Conservation (phyloP, 2,888 invertebrate species). For the Heliconius ethilla region DNA sequence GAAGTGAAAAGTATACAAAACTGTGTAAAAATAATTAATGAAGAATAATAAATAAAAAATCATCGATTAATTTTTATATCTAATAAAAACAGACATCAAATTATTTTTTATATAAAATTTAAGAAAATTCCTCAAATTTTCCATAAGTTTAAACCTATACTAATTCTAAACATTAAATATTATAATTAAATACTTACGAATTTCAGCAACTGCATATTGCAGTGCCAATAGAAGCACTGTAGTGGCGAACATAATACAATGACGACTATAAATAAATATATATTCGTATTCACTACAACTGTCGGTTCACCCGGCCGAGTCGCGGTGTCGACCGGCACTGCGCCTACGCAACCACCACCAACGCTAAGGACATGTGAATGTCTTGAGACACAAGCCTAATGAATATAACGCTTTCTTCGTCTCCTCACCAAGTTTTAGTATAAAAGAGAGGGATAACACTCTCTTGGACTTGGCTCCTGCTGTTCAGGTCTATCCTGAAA, state of each 20-base stretch:
- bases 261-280: conserved; percentile 53
- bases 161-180: background rate
- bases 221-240: conserved; percentile 64
- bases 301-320: conserved; percentile 67
- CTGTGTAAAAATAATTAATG: background rate
- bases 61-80: too few species aligned
- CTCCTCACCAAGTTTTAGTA: conserved; percentile 25
- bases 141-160: too few species aligned
- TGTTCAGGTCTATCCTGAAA: conserved; percentile 40
- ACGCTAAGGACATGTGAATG: conserved; percentile 60
- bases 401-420: conserved; percentile 45
- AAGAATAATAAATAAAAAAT: too few species aligned
- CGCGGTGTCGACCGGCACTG: conserved; percentile 73
- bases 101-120: too few species aligned
- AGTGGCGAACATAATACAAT: conserved; percentile 68
- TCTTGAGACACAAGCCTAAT: conserved; percentile 51
- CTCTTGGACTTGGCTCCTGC: conserved; percentile 32
- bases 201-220: conserved; percentile 69
- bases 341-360: conserved; percentile 52
- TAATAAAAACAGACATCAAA: too few species aligned
- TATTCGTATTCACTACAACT: conserved; percentile 48
- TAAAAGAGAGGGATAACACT: conserved; percentile 39
- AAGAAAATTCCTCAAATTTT: too few species aligned
- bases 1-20: background rate
- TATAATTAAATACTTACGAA: conserved; percentile 65